Evolutionary conservation across 2,888 invertebrate genomes (phyloP), one percentile per base, ranked within the genome.

Genomic region (Hyposoter didymator): DNA sequence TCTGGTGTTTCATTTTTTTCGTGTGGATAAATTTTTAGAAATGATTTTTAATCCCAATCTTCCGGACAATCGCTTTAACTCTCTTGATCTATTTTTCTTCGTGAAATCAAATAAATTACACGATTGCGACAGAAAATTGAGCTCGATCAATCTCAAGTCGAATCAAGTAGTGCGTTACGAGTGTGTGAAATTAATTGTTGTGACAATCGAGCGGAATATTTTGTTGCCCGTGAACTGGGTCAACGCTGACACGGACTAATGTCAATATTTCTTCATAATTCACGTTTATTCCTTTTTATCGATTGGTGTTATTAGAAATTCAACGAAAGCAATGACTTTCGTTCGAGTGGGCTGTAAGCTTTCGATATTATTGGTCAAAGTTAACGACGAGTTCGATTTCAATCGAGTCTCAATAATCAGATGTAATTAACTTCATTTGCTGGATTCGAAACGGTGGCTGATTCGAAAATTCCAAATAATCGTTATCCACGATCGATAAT

Each of bases 321-420:
- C 49, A 72, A 39, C 45, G 82, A 70, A 22, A 75, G 74, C 32
- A 64, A 66, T 66, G 81, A 84, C 84, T 82, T 82, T 78, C 84
- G 73, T 55, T 78, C 52, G 62, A 78, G 55, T 49, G 64, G 39
- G 52, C 39, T 7, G 59, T 52, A 78, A 74, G 67, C 64, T 66
- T 47, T 66, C 35, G 64, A 64, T 72, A 52, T 14, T 39, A 45
- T 64, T 43, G n/a, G 64, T 10, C 17, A n/a, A 83, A 52, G 32
- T 55, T 52, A 19, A 66, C 6, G 12, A 12, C 64, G 64, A 19
- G 43, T 45, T 80, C 22, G 8, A 80, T 47, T 19, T n/a, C 12
- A 43, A 64, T 81, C 32, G 28, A 49, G 5, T 28, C n/a, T 43
- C 43, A 45, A 45, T 59, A 45, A 78, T 78, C 32, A n/a, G 14